Percentiles rank a stretch among this genome's conserved stretches.
These are phyloP conservation scores for Synanceia verrucosa DNA, from an alignment of 2,797 vertebrate genomes.

Conservation along the genomic window DNA sequence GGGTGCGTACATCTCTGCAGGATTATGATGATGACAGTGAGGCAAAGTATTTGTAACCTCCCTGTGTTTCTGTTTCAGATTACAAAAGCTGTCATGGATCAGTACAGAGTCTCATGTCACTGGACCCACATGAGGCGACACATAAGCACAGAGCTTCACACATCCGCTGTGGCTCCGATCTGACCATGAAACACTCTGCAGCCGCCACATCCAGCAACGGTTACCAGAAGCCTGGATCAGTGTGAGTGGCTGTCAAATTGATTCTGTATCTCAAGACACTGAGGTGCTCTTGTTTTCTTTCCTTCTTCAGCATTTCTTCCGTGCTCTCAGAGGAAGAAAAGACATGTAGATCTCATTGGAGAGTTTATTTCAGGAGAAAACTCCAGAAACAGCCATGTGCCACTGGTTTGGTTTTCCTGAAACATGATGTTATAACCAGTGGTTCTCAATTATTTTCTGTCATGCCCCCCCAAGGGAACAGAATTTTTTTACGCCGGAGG, in stretches of 20 bases:
- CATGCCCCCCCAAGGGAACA: too few species aligned
- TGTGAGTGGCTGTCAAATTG: constrained; percentile 83
- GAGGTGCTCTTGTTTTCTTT: not conserved
- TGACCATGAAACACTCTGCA: constrained; percentile 85
- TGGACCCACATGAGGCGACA: constrained; percentile 84
- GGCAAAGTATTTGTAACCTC: not conserved
- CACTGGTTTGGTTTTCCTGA: not conserved
- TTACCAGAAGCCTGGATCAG: constrained; percentile 92
- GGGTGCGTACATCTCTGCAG: constrained; percentile 52
- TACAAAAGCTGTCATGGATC: constrained; percentile 94
- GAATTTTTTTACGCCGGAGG: too few species aligned
- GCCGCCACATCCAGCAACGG: constrained; percentile 89
- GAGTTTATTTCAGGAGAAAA: not conserved
- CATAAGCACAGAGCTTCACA: constrained; percentile 51
- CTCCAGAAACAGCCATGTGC: not conserved
- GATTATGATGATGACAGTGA: not conserved
- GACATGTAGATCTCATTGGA: not conserved
- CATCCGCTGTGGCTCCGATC: constrained; percentile 74
- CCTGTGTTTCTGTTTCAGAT: constrained; percentile 76
- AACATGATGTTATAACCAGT: not conserved
- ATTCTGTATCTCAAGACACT: not conserved
- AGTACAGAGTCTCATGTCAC: constrained; percentile 91
- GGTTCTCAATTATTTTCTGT: too few species aligned
- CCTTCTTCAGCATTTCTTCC: not conserved
- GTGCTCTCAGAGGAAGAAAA: not conserved